Conservation (phyloP, 2,797 vertebrate genomes). For the Lithobates sylvaticus region DNA sequence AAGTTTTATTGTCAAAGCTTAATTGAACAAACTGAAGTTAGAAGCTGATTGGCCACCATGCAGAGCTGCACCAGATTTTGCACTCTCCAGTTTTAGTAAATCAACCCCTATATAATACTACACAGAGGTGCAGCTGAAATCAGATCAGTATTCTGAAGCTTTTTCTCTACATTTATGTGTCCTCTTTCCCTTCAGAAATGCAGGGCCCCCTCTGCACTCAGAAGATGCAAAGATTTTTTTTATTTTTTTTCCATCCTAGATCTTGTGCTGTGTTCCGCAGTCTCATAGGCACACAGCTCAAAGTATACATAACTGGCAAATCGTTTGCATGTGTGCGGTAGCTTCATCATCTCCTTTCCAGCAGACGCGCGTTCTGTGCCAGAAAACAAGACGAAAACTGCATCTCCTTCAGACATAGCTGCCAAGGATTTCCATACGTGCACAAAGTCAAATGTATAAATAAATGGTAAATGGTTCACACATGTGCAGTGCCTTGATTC, state of each 20-base stretch:
- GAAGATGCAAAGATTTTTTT: constrained; percentile 8
- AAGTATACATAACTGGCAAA: constrained; percentile 50
- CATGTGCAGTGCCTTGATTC: constrained; percentile 54
- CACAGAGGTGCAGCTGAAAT: not conserved
- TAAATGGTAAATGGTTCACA: constrained; percentile 62
- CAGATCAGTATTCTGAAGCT: not conserved
- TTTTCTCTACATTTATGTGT: not conserved
- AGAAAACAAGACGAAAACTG: constrained; percentile 55
- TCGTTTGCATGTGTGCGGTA: constrained; percentile 58
- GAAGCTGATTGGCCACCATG: too few species aligned
- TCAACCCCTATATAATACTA: not conserved
- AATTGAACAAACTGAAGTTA: too few species aligned
- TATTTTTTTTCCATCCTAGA: constrained; percentile 5
- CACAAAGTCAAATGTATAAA: constrained; percentile 61
- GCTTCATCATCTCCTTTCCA: constrained; percentile 56
- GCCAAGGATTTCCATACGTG: constrained; percentile 60
- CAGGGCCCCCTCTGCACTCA: constrained; percentile 1
- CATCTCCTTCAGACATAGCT: constrained; percentile 58
- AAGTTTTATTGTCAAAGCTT: too few species aligned
- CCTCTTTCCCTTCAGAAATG: not conserved
- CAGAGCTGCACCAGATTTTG: too few species aligned
- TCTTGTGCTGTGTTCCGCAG: not conserved
- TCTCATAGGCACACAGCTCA: constrained; percentile 8
- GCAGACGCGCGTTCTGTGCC: constrained; percentile 54
- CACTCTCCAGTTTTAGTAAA: too few species aligned